Evolutionary conservation across 2,888 invertebrate species (phyloP), one percentile per base, ranked within the genome.

Genomic region (Rhamphomyia laevipes): DNA sequence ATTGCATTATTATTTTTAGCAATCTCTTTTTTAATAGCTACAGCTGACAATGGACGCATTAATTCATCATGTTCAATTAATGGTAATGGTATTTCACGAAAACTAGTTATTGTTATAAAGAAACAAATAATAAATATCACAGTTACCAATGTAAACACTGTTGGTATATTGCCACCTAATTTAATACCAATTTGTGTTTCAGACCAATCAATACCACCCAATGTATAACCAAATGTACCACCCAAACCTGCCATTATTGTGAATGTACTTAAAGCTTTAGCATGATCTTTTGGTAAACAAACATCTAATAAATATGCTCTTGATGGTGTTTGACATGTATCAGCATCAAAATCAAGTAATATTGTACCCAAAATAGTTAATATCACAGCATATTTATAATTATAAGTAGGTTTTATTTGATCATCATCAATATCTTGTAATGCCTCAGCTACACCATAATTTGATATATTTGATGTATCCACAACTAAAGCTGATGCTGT

Each of bases 181-280:
- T 73, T 63, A 12, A 58, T 54, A 13, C 64, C 68, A 37, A 76
- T 62, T n/a, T 62, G 57, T 0, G 76, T 75, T 0, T 63, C 60
- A 56, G 77, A 75, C 81, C 81, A 81, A 59, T 80, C 71, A 33
- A 81, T 68, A 30, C 71, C 77, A 10, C 77, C 76, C 49, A 77
- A 65, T 16, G 74, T 66, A 61, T 81, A 81, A 2, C 81, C 81
- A 31, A 79, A 63, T 6, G 75, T 73, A 12, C 81, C 81, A 1
- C 81, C 81, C 1, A 80, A 60, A 1, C 81, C 81, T 1, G 81
- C 80, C 72, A 81, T 77, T 18, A 80, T 70, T 0, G 80, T 78
- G 58, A 80, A 81, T 41, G 75, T 77, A 51, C 77, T 78, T 51
- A 81, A 62, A 0, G 80, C 81, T 44, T 69, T 67, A 0, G 77